Evolutionary conservation across 2,113 vertebrate genomes (phyloP).

Genomic region (Parus major): DNA sequence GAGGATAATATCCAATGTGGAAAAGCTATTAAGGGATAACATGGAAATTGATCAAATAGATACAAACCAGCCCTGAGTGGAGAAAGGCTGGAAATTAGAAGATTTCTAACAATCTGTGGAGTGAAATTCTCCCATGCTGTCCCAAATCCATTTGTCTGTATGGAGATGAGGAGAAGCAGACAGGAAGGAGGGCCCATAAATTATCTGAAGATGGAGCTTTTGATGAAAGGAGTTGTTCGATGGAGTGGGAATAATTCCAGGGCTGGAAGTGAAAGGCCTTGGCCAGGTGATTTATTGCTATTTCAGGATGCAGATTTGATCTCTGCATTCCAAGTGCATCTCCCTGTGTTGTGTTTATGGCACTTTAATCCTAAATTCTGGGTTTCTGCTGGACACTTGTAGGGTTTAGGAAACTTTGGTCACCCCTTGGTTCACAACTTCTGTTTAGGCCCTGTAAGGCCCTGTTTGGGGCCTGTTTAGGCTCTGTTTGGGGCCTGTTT

Average conservation of each 20-base stretch:
- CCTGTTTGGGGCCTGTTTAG: too few relatives aligned
- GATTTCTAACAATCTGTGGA: neutral
- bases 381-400: neutral
- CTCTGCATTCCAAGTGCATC: neutral
- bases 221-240: constrained; percentile 50
- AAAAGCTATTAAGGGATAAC: constrained; percentile 34
- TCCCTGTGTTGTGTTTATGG: neutral
- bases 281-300: constrained; percentile 36
- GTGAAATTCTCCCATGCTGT: neutral
- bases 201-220: constrained; percentile 23
- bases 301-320: constrained; percentile 22
- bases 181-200: constrained; percentile 34
- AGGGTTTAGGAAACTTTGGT: fast-evolving
- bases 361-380: neutral
- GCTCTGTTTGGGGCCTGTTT: neutral
- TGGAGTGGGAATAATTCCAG: constrained; percentile 15
- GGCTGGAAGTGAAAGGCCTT: constrained; percentile 46
- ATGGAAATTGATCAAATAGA: constrained; percentile 50
- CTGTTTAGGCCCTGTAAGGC: neutral
- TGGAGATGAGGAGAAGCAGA: constrained; percentile 19
- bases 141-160: constrained; percentile 42
- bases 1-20: constrained; percentile 16
- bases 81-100: constrained; percentile 25
- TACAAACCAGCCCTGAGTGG: neutral
- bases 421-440: neutral